Evolutionary conservation across 2,888 invertebrate genomes (phyloP).

Genomic region (Machimus atricapillus): DNA sequence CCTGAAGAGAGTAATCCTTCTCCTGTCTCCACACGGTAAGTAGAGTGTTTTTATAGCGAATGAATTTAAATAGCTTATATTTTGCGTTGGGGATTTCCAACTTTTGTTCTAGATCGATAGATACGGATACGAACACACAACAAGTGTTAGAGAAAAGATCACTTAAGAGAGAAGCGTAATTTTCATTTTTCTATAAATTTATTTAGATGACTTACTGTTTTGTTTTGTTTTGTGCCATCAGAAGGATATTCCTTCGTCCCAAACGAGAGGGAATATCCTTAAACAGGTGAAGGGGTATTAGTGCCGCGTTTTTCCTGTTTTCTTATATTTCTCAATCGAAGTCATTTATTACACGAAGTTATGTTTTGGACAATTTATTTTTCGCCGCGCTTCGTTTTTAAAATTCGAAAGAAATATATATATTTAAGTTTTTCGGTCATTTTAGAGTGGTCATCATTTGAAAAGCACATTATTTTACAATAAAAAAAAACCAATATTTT

Average conservation of each 20-base stretch:
- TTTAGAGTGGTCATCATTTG: neutral
- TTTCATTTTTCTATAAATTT: constrained; percentile 47
- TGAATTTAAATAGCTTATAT: neutral
- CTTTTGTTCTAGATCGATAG: neutral
- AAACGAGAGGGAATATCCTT: neutral
- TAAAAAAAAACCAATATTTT: neutral
- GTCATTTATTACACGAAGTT: neutral
- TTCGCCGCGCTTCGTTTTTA: neutral
- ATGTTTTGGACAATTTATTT: neutral
- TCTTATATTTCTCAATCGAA: neutral
- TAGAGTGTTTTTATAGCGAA: constrained; percentile 29
- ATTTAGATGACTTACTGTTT: constrained; percentile 7
- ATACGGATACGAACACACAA: neutral
- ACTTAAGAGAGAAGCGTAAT: constrained; percentile 56
- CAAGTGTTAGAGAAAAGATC: constrained; percentile 43
- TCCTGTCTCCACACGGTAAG: constrained; percentile 47
- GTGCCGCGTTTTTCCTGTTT: neutral
- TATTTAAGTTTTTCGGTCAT: neutral
- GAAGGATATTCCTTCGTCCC: neutral
- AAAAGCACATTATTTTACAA: neutral
- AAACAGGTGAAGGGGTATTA: neutral
- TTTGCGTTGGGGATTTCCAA: neutral
- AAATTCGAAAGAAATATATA: neutral
- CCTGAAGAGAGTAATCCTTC: constrained; percentile 57
- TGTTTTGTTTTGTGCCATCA: constrained; percentile 25